These are phyloP conservation scores for Gallirallus australis DNA, from an alignment of 2,797 vertebrate genomes.

Conservation along the genomic window DNA sequence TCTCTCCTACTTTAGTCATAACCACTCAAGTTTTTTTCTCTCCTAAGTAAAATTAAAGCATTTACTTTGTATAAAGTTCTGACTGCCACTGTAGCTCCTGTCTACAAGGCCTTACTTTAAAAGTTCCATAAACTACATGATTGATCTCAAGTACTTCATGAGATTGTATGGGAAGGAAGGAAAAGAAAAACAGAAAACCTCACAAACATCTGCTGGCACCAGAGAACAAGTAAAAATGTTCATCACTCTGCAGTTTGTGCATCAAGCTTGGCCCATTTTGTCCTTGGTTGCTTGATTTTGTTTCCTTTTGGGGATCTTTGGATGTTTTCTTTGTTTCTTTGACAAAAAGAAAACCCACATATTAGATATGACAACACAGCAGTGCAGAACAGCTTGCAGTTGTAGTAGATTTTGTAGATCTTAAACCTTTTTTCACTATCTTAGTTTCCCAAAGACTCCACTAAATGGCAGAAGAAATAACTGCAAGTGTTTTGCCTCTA, in stretches of 20 bases:
- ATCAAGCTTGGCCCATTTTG: background rate
- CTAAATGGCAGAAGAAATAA: background rate
- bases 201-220: background rate
- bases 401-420: background rate
- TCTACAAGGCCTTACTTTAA: background rate
- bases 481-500: background rate
- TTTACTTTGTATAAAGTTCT: background rate
- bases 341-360: background rate
- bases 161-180: background rate
- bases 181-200: background rate
- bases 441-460: background rate
- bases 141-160: background rate
- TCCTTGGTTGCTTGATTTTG: background rate
- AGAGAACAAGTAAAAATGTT: background rate
- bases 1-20: background rate
- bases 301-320: background rate
- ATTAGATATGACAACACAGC: background rate
- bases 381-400: background rate
- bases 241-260: background rate
- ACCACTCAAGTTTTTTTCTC: background rate
- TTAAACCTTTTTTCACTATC: background rate
- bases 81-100: background rate
- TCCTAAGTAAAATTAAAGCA: background rate
- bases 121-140: background rate
- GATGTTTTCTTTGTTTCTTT: background rate